Conservation (phyloP, 2,797 vertebrate genomes). For the Pipistrellus pipistrellus region DNA sequence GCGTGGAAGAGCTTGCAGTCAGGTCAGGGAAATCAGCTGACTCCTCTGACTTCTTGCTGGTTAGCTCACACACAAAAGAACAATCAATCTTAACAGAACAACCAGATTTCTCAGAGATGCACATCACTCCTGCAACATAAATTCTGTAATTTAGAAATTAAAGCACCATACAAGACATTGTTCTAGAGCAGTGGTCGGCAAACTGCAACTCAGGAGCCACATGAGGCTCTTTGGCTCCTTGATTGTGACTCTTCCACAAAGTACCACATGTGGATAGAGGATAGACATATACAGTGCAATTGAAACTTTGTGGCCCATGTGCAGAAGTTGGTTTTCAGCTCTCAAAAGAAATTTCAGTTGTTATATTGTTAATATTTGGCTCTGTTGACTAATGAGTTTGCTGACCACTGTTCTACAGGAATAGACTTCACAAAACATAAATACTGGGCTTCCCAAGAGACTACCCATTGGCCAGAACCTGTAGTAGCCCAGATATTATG, state of each 20-base stretch:
- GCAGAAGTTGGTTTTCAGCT: too few species aligned
- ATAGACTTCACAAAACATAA: background rate
- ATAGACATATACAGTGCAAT: too few species aligned
- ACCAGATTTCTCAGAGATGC: background rate
- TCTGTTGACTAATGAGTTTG: too few species aligned
- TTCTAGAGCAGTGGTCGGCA: background rate
- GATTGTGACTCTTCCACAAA: too few species aligned
- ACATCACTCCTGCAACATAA: background rate
- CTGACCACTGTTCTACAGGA: background rate
- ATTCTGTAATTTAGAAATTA: slow-evolving; percentile 27
- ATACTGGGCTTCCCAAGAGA: background rate
- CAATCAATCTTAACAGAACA: background rate
- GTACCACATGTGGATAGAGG: too few species aligned
- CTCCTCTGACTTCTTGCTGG: background rate
- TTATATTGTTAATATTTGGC: too few species aligned
- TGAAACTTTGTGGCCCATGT: too few species aligned
- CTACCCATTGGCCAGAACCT: background rate
- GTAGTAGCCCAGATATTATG: background rate
- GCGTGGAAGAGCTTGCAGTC: background rate
- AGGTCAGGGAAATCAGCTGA: background rate
- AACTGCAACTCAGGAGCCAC: too few species aligned
- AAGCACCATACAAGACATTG: background rate
- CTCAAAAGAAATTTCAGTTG: too few species aligned
- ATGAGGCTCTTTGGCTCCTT: too few species aligned
- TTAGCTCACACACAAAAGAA: background rate